Evolutionary conservation across 2,113 vertebrate species (phyloP).

Genomic region (Protomyctophum bolini): DNA sequence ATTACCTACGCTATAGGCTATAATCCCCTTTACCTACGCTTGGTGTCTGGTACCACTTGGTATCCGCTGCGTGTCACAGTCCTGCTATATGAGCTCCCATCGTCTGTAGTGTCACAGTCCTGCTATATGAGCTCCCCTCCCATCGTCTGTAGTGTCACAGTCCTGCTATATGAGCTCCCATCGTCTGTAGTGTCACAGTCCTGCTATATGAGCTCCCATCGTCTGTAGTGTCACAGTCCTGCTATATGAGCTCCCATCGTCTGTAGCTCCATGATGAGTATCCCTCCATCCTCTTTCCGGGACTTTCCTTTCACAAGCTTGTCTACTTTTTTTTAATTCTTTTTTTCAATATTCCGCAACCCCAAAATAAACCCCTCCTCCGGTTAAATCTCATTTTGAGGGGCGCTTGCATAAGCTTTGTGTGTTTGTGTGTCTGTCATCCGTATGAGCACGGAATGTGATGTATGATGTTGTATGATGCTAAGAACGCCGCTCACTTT

Average conservation of each 20-base stretch:
- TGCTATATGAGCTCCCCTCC: constrained; percentile 37
- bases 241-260: constrained; percentile 34
- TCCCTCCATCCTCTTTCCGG: constrained; percentile 28
- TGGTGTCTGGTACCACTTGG: background rate
- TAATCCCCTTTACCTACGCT: background rate
- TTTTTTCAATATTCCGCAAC: constrained; percentile 11
- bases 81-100: constrained; percentile 37
- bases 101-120: constrained; percentile 2
- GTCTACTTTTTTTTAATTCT: constrained; percentile 18
- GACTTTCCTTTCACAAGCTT: constrained; percentile 31
- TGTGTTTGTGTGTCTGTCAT: too few relatives aligned
- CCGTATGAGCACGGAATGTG: too few relatives aligned
- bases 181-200: constrained; percentile 16
- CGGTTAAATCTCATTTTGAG: too few relatives aligned
- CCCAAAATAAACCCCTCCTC: too few relatives aligned
- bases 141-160: constrained; percentile 20
- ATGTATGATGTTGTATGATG: too few relatives aligned
- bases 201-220: constrained; percentile 38
- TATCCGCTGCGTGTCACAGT: background rate
- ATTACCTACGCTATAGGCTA: background rate
- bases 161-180: constrained; percentile 34
- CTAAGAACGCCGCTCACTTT: too few relatives aligned
- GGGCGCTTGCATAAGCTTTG: too few relatives aligned
- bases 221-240: constrained; percentile 15
- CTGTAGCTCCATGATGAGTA: constrained; percentile 19